phyloP scores from a whole-genome alignment of 2,888 invertebrate genomes.

The Hedychridium roseum region DNA sequence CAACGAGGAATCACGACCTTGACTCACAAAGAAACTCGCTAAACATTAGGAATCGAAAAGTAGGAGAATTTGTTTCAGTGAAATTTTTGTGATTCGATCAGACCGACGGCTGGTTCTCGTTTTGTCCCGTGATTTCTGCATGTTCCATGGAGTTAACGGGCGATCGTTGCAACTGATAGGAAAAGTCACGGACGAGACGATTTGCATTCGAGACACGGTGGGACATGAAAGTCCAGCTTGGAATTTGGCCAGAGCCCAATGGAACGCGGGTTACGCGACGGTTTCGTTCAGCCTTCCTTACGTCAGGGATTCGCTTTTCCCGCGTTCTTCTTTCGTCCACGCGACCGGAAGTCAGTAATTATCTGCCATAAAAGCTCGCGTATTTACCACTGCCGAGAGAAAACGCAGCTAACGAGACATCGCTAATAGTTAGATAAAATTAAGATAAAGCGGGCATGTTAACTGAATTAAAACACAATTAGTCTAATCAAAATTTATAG shows the following conservation, averaged over 20 bases:
- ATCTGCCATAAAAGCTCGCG: not conserved
- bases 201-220: conserved; percentile 45
- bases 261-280: conserved; percentile 22
- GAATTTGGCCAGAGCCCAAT: conserved; percentile 54
- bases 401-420: no score
- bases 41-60: not conserved
- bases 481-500: no score
- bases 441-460: no score
- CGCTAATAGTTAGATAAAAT: no score
- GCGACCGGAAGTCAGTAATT: conserved; percentile 26
- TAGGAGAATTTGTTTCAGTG: no score
- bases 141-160: no score
- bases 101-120: no score
- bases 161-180: conserved; percentile 13
- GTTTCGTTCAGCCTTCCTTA: conserved; percentile 24
- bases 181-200: conserved; percentile 1
- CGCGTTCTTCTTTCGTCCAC: conserved; percentile 8
- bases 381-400: not conserved
- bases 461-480: no score
- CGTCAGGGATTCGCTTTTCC: conserved; percentile 19
- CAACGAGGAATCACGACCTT: conserved; percentile 21
- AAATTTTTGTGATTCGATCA: no score
- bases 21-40: conserved; percentile 18
- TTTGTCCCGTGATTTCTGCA: no score
- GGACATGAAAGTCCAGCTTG: conserved; percentile 49